Evolutionary conservation across 2,888 invertebrate species (phyloP).

Genomic region (Campoplex capitator): DNA sequence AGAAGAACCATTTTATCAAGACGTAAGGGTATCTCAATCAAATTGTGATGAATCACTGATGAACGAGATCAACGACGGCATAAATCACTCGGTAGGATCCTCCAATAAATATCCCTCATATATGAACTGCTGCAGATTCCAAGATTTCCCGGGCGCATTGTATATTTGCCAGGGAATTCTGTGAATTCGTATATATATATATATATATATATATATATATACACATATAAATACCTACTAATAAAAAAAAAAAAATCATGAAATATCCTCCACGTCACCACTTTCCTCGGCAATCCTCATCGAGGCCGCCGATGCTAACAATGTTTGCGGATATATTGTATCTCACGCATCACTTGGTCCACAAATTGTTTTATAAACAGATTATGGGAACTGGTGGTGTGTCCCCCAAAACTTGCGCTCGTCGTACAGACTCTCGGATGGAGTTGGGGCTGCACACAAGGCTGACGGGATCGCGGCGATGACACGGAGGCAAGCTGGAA

Average conservation of each 20-base stretch:
- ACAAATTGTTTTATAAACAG: slow-evolving; percentile 93
- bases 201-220: slow-evolving; percentile 5
- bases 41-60: slow-evolving; percentile 70
- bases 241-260: slow-evolving; percentile 37
- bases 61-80: slow-evolving; percentile 65
- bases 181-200: not conserved
- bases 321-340: slow-evolving; percentile 85
- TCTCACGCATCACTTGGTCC: slow-evolving; percentile 89
- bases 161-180: not conserved
- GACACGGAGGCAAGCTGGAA: slow-evolving; percentile 52
- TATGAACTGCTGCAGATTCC: not conserved
- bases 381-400: slow-evolving; percentile 88
- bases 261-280: slow-evolving; percentile 69
- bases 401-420: slow-evolving; percentile 78
- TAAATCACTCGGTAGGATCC: slow-evolving; percentile 46
- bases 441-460: slow-evolving; percentile 34
- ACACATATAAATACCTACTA: not conserved
- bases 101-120: slow-evolving; percentile 35
- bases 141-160: not conserved
- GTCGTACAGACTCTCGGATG: slow-evolving; percentile 51
- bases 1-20: slow-evolving; percentile 54
- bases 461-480: slow-evolving; percentile 31
- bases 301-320: slow-evolving; percentile 84
- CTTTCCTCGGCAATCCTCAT: slow-evolving; percentile 83
- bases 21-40: slow-evolving; percentile 64